A percentile compares a stretch with the other conserved stretches of the same genome.
Evolutionary conservation across 1,140 invertebrate genomes (phyloP).

Genomic region (Eumeta japonica): DNA sequence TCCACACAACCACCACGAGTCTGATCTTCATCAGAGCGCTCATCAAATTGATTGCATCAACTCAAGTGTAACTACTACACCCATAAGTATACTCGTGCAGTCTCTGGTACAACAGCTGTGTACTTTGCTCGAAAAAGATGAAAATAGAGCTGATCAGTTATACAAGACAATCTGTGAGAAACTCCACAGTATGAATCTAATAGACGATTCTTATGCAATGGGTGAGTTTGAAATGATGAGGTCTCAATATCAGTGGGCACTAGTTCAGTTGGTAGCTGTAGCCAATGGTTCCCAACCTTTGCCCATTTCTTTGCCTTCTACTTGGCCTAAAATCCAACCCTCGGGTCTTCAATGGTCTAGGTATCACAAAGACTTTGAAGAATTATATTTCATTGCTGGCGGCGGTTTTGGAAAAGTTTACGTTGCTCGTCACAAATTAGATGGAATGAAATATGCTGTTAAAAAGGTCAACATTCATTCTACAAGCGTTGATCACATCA

Average conservation of each 20-base stretch:
- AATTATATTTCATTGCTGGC: constrained; percentile 68
- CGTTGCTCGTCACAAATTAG: constrained; percentile 66
- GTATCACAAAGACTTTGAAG: constrained; percentile 74
- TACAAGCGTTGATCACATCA: constrained; percentile 59
- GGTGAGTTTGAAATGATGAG: constrained; percentile 66
- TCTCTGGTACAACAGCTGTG: constrained; percentile 66
- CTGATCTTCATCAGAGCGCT: constrained; percentile 30
- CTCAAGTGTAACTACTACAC: constrained; percentile 40
- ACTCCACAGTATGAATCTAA: constrained; percentile 64
- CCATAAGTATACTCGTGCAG: constrained; percentile 63
- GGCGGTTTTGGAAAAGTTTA: constrained; percentile 74
- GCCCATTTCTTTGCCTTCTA: constrained; percentile 39
- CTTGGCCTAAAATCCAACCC: constrained; percentile 47
- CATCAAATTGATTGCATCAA: constrained; percentile 39
- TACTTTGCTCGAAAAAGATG: constrained; percentile 61
- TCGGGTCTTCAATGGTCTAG: constrained; percentile 60
- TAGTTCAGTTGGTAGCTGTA: constrained; percentile 61
- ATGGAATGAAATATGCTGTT: constrained; percentile 76
- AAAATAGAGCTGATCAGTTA: constrained; percentile 54
- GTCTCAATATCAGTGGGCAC: constrained; percentile 62
- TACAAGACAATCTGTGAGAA: constrained; percentile 66
- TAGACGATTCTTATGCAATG: constrained; percentile 66
- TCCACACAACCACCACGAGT: constrained; percentile 29
- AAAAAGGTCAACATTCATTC: constrained; percentile 75
- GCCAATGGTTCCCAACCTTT: constrained; percentile 57